These are phyloP conservation scores for Rhyacophila brunnea DNA, from an alignment of 1,140 invertebrate species.

Conservation along the genomic window DNA sequence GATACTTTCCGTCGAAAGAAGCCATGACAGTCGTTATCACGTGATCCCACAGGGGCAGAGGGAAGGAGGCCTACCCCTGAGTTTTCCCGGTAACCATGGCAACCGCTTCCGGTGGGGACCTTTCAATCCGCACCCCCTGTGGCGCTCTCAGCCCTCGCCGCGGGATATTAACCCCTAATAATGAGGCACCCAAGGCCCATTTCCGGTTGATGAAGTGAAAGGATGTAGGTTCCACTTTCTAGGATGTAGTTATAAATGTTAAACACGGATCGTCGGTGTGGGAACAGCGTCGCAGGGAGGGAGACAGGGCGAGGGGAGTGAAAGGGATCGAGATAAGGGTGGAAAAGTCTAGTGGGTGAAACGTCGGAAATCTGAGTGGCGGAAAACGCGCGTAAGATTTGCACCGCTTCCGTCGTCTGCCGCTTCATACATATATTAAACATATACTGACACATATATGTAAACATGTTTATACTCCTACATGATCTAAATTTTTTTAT, in stretches of 20 bases:
- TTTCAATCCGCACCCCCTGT: conserved; percentile 15
- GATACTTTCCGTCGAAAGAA: conserved; percentile 10
- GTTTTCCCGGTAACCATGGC: conserved; percentile 26
- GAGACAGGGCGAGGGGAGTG: neutral
- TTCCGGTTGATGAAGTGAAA: conserved; percentile 28
- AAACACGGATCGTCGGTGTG: conserved; percentile 30
- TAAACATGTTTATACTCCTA: no score
- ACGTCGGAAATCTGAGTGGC: neutral
- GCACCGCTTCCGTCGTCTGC: no score
- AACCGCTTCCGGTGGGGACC: conserved; percentile 15
- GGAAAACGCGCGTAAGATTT: no score
- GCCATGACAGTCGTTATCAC: conserved; percentile 35
- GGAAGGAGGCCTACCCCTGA: neutral
- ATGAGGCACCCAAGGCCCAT: conserved; percentile 26
- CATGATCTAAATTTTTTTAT: no score
- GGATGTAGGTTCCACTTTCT: neutral
- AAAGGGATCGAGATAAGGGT: neutral
- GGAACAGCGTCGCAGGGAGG: conserved; percentile 8
- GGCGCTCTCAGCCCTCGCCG: conserved; percentile 7
- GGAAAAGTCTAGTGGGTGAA: conserved; percentile 8
- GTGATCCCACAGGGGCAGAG: conserved; percentile 18
- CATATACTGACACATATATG: no score
- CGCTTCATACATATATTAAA: no score
- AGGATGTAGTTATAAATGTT: conserved; percentile 35
- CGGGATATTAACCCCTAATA: conserved; percentile 31